Percentiles rank a stretch among this genome's conserved stretches.
These are phyloP conservation scores for Sinotaia quadrata DNA, from an alignment of 2,888 invertebrate genomes.

Conservation along the genomic window DNA sequence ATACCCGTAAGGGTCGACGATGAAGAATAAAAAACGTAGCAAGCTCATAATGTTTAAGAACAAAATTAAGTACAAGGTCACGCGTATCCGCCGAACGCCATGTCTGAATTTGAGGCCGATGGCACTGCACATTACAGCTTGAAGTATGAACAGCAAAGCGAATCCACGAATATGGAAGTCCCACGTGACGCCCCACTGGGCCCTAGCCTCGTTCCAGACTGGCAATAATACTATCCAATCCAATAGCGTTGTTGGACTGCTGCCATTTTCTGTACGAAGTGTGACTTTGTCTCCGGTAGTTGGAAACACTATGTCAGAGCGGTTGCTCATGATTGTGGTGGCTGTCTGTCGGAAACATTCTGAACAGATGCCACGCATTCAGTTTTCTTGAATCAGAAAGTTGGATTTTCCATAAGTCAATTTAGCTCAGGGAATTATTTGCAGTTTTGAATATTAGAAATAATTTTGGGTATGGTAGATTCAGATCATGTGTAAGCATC, in stretches of 20 bases:
- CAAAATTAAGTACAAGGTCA: conserved; percentile 76
- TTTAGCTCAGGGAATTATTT: too few relatives aligned
- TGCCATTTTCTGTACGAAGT: too few relatives aligned
- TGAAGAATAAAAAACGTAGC: conserved; percentile 75
- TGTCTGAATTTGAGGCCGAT: conserved; percentile 76
- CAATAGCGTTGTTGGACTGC: conserved; percentile 50
- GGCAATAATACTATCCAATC: conserved; percentile 69
- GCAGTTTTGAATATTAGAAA: too few relatives aligned
- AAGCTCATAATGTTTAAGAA: conserved; percentile 76
- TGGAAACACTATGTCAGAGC: too few relatives aligned
- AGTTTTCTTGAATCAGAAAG: too few relatives aligned
- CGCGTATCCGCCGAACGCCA: conserved; percentile 72
- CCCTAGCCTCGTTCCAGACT: conserved; percentile 63
- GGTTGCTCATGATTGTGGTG: too few relatives aligned
- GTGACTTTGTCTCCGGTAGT: too few relatives aligned
- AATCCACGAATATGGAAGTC: conserved; percentile 76
- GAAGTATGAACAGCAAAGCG: conserved; percentile 76
- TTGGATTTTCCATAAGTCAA: too few relatives aligned
- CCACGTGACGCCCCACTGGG: conserved; percentile 74
- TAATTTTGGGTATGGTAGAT: too few relatives aligned
- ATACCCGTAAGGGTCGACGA: conserved; percentile 77
- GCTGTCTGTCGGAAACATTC: too few relatives aligned
- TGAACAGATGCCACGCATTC: too few relatives aligned
- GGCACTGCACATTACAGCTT: conserved; percentile 76
- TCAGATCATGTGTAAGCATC: too few relatives aligned